phyloP scores from a whole-genome alignment of 2,888 invertebrate species.

The Marronus borbonicus region DNA sequence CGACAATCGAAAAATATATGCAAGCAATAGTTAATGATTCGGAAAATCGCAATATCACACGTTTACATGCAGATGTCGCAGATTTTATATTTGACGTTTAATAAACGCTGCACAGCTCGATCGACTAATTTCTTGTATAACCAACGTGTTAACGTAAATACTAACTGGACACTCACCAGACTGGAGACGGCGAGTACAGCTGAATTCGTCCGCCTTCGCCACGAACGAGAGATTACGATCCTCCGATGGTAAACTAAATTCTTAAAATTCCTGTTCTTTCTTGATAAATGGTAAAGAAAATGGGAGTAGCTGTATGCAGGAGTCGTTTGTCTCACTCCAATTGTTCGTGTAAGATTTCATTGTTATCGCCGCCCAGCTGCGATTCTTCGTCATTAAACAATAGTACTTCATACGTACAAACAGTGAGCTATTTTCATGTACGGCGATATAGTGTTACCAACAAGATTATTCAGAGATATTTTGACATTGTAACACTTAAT shows the following conservation, averaged over 20 bases:
- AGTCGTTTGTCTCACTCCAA: slow-evolving; percentile 1
- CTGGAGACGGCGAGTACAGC: slow-evolving; percentile 4
- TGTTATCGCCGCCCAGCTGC: slow-evolving; percentile 19
- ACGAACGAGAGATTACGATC: slow-evolving; percentile 31
- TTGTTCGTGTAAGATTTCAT: slow-evolving; percentile 11
- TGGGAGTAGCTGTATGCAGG: slow-evolving; percentile 24
- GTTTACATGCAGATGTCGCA: slow-evolving; percentile 16
- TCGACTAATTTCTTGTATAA: slow-evolving; percentile 28
- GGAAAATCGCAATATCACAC: slow-evolving; percentile 33
- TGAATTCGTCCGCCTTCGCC: slow-evolving; percentile 42
- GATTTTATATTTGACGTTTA: slow-evolving; percentile 13
- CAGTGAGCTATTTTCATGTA: not conserved
- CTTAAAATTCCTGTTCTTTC: slow-evolving; percentile 48
- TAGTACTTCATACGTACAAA: not conserved
- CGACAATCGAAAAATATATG: slow-evolving; percentile 15
- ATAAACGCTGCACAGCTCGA: not conserved
- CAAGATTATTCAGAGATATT: not conserved
- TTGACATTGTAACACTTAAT: not conserved
- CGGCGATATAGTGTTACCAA: not conserved
- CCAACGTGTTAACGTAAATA: slow-evolving; percentile 20
- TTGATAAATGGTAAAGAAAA: slow-evolving; percentile 41
- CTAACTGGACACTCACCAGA: slow-evolving; percentile 5
- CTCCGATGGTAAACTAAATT: slow-evolving; percentile 47
- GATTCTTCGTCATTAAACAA: slow-evolving; percentile 25
- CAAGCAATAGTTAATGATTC: slow-evolving; percentile 10